Conservation (phyloP, 1,140 invertebrate genomes). For the Ostrea edulis region DNA sequence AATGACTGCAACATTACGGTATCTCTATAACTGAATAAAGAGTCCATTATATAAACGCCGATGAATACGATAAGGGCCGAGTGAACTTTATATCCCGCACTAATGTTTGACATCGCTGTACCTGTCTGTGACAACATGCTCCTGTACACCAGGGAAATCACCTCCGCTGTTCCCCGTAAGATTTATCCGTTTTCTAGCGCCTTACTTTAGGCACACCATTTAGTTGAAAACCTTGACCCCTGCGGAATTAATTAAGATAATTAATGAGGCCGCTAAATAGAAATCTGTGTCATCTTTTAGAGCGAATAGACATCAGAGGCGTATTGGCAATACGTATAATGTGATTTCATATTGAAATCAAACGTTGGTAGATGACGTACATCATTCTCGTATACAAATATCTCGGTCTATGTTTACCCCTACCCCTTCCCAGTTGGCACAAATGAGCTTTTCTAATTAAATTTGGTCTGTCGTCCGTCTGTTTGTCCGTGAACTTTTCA, state of each 20-base stretch:
- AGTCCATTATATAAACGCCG: no score
- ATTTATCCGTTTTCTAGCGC: no score
- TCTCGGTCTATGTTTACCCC: no score
- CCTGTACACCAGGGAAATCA: slow-evolving; percentile 15
- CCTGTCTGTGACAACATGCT: neutral
- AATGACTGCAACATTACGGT: no score
- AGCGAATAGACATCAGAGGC: neutral
- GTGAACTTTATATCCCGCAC: neutral
- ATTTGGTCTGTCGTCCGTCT: no score
- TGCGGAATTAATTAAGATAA: slow-evolving; percentile 14
- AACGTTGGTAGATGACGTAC: no score
- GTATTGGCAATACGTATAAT: neutral
- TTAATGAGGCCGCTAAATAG: neutral
- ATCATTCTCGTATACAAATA: no score
- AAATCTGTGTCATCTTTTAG: neutral
- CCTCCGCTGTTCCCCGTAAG: neutral
- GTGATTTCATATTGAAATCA: neutral
- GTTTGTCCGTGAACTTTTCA: no score
- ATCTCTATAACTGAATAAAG: no score
- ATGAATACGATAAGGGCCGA: neutral
- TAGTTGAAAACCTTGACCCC: slow-evolving; percentile 2
- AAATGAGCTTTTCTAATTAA: no score
- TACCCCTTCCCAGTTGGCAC: no score
- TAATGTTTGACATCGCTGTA: neutral
- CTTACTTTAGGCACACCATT: neutral